A percentile compares a stretch with the other conserved stretches of the same genome.
Evolutionary conservation across 2,888 invertebrate species (phyloP).

Genomic region (Schrankia costaestrigalis): DNA sequence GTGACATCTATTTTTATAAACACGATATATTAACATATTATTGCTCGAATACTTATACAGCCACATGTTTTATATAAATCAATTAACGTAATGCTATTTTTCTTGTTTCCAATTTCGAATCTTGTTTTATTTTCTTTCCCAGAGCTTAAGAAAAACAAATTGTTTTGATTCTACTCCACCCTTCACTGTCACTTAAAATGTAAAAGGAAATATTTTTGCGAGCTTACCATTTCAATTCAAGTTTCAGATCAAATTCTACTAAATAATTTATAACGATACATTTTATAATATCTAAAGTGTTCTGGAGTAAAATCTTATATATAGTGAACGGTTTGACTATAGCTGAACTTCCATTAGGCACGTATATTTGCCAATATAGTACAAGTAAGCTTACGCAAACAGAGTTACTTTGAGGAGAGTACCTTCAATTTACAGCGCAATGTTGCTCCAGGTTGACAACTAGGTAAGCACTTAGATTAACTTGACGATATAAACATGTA

Average conservation of each 20-base stretch:
- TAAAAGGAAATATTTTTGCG: neutral
- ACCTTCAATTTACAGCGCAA: conserved; percentile 15
- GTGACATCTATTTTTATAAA: too few relatives aligned
- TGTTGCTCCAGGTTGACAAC: conserved; percentile 6
- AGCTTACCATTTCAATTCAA: too few relatives aligned
- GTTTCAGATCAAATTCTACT: too few relatives aligned
- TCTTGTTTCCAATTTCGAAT: neutral
- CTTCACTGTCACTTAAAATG: conserved; percentile 1
- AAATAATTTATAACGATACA: too few relatives aligned
- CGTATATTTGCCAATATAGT: conserved; percentile 4
- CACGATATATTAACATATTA: too few relatives aligned
- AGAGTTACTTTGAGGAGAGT: conserved; percentile 16
- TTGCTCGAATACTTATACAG: too few relatives aligned
- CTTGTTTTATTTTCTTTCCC: conserved; percentile 1
- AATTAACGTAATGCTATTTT: too few relatives aligned
- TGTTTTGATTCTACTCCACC: conserved; percentile 1
- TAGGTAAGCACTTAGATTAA: conserved; percentile 22
- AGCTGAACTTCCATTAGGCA: too few relatives aligned
- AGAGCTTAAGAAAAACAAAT: conserved; percentile 1
- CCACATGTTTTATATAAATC: too few relatives aligned
- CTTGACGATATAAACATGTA: conserved; percentile 17
- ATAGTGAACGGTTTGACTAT: too few relatives aligned
- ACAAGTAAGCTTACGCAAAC: conserved; percentile 22
- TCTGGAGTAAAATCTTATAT: too few relatives aligned
- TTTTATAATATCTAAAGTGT: too few relatives aligned